Base-by-base conservation (phyloP, 2,888 invertebrate genomes). In the Venusia cambrica region DNA sequence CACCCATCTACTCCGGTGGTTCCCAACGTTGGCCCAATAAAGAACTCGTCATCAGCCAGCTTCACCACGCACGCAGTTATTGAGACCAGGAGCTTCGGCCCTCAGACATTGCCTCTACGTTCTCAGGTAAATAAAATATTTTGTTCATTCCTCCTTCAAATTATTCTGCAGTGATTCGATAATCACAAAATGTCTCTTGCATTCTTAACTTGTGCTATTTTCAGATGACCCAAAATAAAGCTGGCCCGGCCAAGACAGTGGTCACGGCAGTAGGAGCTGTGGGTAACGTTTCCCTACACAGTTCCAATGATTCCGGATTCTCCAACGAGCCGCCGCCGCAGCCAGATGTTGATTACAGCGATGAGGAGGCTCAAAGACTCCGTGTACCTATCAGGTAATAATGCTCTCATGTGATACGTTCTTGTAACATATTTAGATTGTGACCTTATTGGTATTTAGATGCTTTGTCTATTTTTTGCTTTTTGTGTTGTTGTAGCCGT, bases 261-360 rank as follows among this genome's bases (percentile, higher is more conserved):
- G 85, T 84, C 2, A 64, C 80, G 21, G 85, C 83, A 13, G 85
- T 84, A 2, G 84, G 84, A 28, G 87, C 85, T 10, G 92, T 91
- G 22, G 92, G 92, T 38, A 93, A 92, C 66, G 91, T 92, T 1
- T 95, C 95, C 18, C 89, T 96, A 52, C 96, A 96, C 74, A 95
- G 95, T 77, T 95, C 95, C 70, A 96, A 96, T 75, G 96, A 96
- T 77, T 96, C 95, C 54, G 96, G 96, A 6, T 96, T 96, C 75
- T 95, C 96, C 62, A 96, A 96, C 69, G 96, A 96, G 68, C 92
- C 93, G 4, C 95, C 96, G 2, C 93, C 92, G 11, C 94, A 95
- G 63, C 96, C 96, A 9, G 96, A 96, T 76, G 91, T 95, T 39
- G 96, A 96, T 76, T 96, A 96, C 74, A 96, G 95, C 29, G 96